Evolutionary conservation across 2,113 vertebrate genomes (phyloP).

Genomic region (Pogona vitticeps): DNA sequence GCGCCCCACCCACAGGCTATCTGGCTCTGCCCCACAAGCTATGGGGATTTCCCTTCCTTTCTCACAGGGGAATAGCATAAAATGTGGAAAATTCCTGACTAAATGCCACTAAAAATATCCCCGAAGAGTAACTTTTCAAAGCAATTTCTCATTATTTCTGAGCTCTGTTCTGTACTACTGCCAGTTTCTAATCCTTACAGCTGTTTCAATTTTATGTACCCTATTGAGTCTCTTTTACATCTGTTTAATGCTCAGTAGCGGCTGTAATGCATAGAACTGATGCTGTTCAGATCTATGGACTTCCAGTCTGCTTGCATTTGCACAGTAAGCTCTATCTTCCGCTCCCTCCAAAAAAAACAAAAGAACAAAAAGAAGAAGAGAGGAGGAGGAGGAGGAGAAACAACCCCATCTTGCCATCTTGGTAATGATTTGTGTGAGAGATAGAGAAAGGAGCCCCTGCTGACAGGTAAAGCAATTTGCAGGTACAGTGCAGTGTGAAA

Average conservation of each 20-base stretch:
- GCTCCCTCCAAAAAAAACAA: no score
- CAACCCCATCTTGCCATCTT: no score
- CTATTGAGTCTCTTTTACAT: background rate
- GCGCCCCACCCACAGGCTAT: no score
- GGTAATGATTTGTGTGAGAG: background rate
- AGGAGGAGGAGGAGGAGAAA: no score
- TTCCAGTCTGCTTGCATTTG: background rate
- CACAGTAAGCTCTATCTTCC: background rate
- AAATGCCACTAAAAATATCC: no score
- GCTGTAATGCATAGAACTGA: background rate
- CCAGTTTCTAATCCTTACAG: background rate
- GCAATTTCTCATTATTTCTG: background rate
- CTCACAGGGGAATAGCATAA: no score
- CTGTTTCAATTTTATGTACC: background rate
- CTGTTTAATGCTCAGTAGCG: background rate
- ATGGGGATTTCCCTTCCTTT: no score
- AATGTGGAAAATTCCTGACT: no score
- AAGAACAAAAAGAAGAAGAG: no score
- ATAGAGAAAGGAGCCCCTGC: background rate
- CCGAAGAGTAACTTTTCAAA: no score
- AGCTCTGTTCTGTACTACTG: background rate
- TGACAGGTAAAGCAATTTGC: background rate
- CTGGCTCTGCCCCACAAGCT: no score
- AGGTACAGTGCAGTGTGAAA: background rate
- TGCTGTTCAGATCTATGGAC: no score